Evolutionary conservation across 2,113 vertebrate genomes (phyloP).

Genomic region (Xenopus borealis): DNA sequence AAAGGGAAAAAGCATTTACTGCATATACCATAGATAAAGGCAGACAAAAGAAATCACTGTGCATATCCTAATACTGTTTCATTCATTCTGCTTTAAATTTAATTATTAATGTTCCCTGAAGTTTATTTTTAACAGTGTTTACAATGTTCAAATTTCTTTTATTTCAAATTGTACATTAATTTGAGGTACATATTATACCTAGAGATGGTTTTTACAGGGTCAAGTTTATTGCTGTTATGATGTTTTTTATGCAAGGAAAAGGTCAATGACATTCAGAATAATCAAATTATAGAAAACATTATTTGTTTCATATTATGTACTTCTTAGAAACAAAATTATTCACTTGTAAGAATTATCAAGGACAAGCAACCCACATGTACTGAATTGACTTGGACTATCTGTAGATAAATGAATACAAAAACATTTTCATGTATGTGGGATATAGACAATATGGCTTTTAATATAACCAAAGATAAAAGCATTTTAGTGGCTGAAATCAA

Average conservation of each 20-base stretch:
- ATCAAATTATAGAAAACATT: constrained; percentile 12
- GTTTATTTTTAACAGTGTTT: no score
- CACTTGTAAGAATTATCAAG: constrained; percentile 6
- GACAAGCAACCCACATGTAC: neutral
- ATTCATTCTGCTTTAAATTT: no score
- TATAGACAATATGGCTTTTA: neutral
- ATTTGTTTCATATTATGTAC: neutral
- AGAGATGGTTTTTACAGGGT: neutral
- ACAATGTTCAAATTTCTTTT: neutral
- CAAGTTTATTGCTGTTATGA: constrained; percentile 4
- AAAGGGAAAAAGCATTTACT: no score
- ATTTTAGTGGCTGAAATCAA: neutral
- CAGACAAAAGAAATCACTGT: no score
- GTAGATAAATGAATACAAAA: constrained; percentile 24
- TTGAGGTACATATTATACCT: neutral
- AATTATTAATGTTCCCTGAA: no score
- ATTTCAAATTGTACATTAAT: neutral
- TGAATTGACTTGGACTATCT: neutral
- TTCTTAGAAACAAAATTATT: constrained; percentile 17
- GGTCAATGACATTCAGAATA: constrained; percentile 13
- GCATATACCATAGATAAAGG: no score
- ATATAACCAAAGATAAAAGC: neutral
- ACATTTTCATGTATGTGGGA: neutral
- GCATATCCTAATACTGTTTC: no score
- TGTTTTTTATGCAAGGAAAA: constrained; percentile 22